Evolutionary conservation across 1,140 invertebrate genomes (phyloP).

Genomic region (Aplysia californica): DNA sequence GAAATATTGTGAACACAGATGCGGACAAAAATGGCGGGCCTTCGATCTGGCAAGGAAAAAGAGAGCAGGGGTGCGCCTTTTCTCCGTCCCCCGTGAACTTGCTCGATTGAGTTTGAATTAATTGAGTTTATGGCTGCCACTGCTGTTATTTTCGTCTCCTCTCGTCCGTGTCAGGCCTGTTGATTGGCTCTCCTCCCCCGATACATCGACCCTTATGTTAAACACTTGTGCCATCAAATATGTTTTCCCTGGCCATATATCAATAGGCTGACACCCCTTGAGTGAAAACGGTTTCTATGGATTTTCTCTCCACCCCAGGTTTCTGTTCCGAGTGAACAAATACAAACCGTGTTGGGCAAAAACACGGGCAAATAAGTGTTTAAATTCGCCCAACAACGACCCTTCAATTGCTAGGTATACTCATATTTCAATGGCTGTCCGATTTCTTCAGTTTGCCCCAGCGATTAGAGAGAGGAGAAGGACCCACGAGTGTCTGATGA

Average conservation of each 20-base stretch:
- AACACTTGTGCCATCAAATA: slow-evolving; percentile 22
- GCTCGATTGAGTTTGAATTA: too few relatives aligned
- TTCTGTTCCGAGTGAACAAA: slow-evolving; percentile 11
- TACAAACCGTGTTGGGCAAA: slow-evolving; percentile 24
- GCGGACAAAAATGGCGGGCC: too few relatives aligned
- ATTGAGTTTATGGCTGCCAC: slow-evolving; percentile 19
- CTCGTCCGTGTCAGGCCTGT: slow-evolving; percentile 19
- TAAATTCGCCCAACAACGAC: background rate
- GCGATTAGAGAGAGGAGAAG: slow-evolving; percentile 1
- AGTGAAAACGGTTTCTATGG: slow-evolving; percentile 6
- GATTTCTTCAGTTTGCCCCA: background rate
- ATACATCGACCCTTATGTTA: slow-evolving; percentile 23
- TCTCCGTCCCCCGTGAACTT: too few relatives aligned
- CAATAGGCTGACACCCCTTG: slow-evolving; percentile 27
- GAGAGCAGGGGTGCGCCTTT: too few relatives aligned
- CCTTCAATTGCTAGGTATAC: slow-evolving; percentile 18
- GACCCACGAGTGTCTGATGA: too few relatives aligned
- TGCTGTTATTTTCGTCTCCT: slow-evolving; percentile 19
- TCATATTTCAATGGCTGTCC: background rate
- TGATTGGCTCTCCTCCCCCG: slow-evolving; percentile 4
- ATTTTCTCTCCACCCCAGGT: slow-evolving; percentile 13
- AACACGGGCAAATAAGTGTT: slow-evolving; percentile 29
- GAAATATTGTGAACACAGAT: background rate
- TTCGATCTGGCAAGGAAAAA: too few relatives aligned
- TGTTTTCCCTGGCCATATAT: slow-evolving; percentile 23